Conservation (phyloP, 2,797 vertebrate genomes). For the Sebastes wilsoni region DNA sequence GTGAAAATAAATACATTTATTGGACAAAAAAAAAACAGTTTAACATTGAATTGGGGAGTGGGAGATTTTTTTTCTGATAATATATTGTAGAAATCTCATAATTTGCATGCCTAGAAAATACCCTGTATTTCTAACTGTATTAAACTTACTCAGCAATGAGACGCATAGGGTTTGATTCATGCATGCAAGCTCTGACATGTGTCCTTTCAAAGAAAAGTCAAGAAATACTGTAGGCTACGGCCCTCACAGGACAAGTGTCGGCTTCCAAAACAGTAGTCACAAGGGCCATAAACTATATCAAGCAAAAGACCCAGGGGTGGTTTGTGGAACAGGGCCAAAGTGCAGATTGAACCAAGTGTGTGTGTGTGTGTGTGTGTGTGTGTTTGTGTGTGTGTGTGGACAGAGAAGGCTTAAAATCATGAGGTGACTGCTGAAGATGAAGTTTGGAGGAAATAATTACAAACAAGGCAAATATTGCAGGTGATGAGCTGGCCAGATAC, state of each 20-base stretch:
- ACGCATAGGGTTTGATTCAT: constrained; percentile 57
- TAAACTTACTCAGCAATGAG: constrained; percentile 56
- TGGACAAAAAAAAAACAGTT: constrained; percentile 38
- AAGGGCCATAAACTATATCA: constrained; percentile 20
- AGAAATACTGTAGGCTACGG: constrained; percentile 18
- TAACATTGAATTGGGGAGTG: constrained; percentile 24
- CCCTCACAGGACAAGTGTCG: constrained; percentile 13
- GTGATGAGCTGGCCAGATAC: background rate
- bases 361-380: background rate
- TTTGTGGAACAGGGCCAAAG: constrained; percentile 19
- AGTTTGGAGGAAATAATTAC: background rate
- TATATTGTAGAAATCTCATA: constrained; percentile 70
- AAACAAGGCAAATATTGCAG: background rate
- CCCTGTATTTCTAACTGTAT: constrained; percentile 79
- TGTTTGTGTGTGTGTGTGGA: background rate
- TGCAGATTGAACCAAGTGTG: constrained; percentile 14
- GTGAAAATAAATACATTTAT: constrained; percentile 59
- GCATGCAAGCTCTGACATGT: constrained; percentile 64
- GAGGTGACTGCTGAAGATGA: constrained; percentile 14
- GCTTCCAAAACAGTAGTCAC: constrained; percentile 32
- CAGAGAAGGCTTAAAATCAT: constrained; percentile 23
- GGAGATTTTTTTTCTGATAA: constrained; percentile 54
- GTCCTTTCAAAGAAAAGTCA: constrained; percentile 41
- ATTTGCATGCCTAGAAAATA: constrained; percentile 85
- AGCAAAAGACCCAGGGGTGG: constrained; percentile 13